Evolutionary conservation across 2,888 invertebrate species (phyloP).

Genomic region (Carterocephalus palaemon): DNA sequence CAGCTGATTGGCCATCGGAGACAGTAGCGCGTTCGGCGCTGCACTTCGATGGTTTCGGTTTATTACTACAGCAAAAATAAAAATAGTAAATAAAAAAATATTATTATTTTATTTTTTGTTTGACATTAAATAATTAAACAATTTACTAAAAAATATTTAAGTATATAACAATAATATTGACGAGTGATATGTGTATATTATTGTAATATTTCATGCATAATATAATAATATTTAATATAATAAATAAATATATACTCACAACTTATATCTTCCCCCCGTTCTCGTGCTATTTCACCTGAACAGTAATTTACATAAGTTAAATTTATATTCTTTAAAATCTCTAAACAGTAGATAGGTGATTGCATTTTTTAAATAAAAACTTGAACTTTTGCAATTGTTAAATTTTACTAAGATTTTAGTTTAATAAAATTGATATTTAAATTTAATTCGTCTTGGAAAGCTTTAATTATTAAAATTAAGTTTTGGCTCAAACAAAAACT

Average conservation of each 20-base stretch:
- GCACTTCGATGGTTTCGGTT: conserved; percentile 88
- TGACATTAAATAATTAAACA: too few species aligned
- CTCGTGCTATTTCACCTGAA: conserved; percentile 87
- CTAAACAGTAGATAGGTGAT: conserved; percentile 1
- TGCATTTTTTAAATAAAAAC: background rate
- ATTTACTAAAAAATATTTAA: too few species aligned
- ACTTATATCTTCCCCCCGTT: conserved; percentile 86
- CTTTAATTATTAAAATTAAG: background rate
- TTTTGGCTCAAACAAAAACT: background rate
- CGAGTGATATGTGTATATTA: too few species aligned
- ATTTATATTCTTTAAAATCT: background rate
- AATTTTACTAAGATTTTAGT: background rate
- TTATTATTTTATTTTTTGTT: too few species aligned
- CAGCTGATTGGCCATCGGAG: conserved; percentile 82
- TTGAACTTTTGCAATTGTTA: too few species aligned
- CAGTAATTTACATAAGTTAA: conserved; percentile 41
- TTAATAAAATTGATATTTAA: background rate
- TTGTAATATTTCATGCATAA: too few species aligned
- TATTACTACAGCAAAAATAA: conserved; percentile 77
- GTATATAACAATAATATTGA: too few species aligned
- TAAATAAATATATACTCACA: conserved; percentile 83
- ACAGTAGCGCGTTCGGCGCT: conserved; percentile 81
- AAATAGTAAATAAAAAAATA: background rate
- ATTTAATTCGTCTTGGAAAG: background rate
- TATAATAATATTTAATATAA: too few species aligned